Evolutionary conservation across 2,888 invertebrate species (phyloP), one percentile per base, ranked within the genome.

Genomic region (Callyntrura sp.): DNA sequence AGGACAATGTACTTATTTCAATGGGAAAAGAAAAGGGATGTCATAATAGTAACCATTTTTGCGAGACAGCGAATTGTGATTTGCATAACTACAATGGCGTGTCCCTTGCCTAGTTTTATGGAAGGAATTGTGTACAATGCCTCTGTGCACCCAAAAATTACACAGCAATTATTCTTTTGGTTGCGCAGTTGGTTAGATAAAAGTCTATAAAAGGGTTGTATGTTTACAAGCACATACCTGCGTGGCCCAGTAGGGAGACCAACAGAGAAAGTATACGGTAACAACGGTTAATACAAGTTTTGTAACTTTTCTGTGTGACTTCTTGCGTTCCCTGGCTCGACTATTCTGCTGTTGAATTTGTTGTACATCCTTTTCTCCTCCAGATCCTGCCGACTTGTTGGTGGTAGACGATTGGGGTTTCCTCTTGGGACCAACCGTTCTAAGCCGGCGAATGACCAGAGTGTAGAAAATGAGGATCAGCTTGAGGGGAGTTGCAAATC

Each of bases 231-330:
- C n/a, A 12, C 25, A 35, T 82, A 93, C 93, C 94, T 98, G 98
- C 85, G 97, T 97, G 82, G 98, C 96, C 98, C 98, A 98, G 94
- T 98, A 98, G 3, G 98, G 98, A 93, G 98, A 95, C 98, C 98
- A 98, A 95, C 98, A 98, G 91, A 98, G 95, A 4, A 98, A 97
- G 95, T 98, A 98, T 62, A 98, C 98, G 0, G 98, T 97, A 93
- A 98, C 98, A 65, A 98, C 98, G 9, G 98, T 98, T 91, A 98
- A 95, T 23, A 98, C 98, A 93, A 98, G 95, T 94, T 97, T 97
- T 11, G 98, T 98, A 6, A 98, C 98, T 94, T 98, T 98, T 85
- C 98, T 96, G 88, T 94, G 94, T 4, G 94, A 94, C 70, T 94
- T 93, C 85, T 94, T 94, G 90, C 94, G 93, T 86, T 94, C 94